Conservation (phyloP, 2,113 vertebrate species). For the Numenius arquata region DNA sequence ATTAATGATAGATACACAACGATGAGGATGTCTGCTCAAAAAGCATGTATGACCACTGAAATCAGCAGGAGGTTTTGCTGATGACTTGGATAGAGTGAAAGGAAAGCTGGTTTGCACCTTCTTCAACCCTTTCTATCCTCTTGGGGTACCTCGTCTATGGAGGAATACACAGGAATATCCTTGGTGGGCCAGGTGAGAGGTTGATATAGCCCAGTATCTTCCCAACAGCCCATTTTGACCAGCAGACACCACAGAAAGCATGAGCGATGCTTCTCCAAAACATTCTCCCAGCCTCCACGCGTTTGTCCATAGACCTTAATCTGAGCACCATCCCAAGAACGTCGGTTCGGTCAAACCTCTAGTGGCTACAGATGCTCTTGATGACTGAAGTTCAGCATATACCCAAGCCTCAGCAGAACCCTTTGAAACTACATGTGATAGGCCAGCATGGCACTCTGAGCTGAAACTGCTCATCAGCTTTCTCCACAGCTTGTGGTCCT, state of each 20-base stretch:
- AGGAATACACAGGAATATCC: background rate
- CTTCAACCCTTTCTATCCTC: background rate
- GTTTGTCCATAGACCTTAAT: background rate
- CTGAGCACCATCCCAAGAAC: rapidly evolving
- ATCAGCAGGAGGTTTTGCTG: background rate
- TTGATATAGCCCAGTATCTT: background rate
- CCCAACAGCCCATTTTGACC: background rate
- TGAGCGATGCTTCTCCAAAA: background rate
- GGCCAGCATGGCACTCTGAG: background rate
- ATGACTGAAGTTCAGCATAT: background rate
- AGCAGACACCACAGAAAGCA: background rate
- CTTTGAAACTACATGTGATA: background rate
- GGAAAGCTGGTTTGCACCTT: background rate
- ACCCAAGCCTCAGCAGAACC: background rate
- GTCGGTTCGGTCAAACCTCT: background rate
- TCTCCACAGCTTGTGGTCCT: background rate
- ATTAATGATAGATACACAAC: background rate
- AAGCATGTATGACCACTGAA: background rate
- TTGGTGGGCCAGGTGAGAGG: background rate
- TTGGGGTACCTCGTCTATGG: background rate
- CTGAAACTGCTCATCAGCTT: background rate
- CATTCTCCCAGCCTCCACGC: rapidly evolving
- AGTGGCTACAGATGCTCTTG: background rate
- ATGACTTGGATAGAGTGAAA: background rate
- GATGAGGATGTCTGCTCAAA: background rate